Percentiles rank a stretch among this genome's conserved stretches.
phyloP scores from a whole-genome alignment of 1,140 invertebrate species.

The Panulirus ornatus region DNA sequence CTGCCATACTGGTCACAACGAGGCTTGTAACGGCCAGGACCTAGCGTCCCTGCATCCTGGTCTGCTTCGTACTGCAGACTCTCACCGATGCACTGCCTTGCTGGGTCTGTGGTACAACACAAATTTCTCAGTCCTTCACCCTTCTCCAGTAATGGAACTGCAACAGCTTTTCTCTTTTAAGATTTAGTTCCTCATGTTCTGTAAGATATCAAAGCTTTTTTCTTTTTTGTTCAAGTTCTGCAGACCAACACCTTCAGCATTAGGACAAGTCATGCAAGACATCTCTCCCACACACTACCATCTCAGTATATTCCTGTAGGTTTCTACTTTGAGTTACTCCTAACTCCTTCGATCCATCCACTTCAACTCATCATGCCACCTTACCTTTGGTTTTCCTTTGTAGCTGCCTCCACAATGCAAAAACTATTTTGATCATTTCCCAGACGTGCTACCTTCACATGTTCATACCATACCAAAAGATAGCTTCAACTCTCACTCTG shows the following conservation, averaged over 20 bases:
- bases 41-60: slow-evolving; percentile 18
- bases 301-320: neutral
- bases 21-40: slow-evolving; percentile 41
- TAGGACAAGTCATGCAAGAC: neutral
- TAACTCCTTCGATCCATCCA: neutral
- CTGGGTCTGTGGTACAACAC: slow-evolving; percentile 7
- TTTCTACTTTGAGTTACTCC: neutral
- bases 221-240: neutral
- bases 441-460: too few relatives aligned
- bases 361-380: too few relatives aligned
- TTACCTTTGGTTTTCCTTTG: too few relatives aligned
- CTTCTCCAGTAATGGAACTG: too few relatives aligned
- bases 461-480: too few relatives aligned
- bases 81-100: slow-evolving; percentile 17
- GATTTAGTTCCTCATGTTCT: neutral
- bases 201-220: neutral
- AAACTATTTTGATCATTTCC: too few relatives aligned
- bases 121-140: neutral
- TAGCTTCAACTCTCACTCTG: too few relatives aligned
- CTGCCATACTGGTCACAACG: slow-evolving; percentile 38
- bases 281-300: neutral
- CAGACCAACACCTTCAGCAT: neutral
- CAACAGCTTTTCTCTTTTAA: neutral
- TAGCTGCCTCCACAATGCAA: too few relatives aligned
- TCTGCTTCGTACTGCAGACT: slow-evolving; percentile 16